Base-by-base conservation (phyloP, 2,113 vertebrate species). In the Burhinus bistriatus region DNA sequence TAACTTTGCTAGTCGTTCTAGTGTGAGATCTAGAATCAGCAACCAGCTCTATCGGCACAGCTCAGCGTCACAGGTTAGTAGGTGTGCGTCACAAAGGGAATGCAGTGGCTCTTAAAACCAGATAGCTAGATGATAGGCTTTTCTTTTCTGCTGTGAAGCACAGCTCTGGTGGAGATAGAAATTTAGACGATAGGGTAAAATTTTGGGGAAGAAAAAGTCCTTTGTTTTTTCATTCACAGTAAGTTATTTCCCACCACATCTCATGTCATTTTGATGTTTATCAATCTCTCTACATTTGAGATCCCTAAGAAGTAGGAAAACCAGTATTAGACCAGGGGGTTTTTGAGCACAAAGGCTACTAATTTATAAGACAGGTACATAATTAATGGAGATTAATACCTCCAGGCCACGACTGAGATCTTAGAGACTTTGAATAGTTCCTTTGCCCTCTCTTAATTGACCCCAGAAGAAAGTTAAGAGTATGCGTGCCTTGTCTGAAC, bases 201-300 rank as follows among this genome's bases (percentile, higher is more conserved):
- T 70, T 38, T 38, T 5, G 6, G 6, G 2, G 5, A 2, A 1
- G 29, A 27, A n/a, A 10, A 14, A 15, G 3, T 17, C 9, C 1
- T 5, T 27, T 76, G 5, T 12, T 90, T 86, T 23, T 38, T 38
- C 16, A 59, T 77, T 44, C 49, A 34, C 1, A 16, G 30, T 42
- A 83, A 42, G 11, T 8, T 55, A 38, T 22, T 12, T 4, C 9
- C 32, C 11, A 9, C 3, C 2, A 2, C 8, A 13, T 66, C 51
- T 78, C 45, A 36, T 2, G 9, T 38, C 7, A 61, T 65, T 87
- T 89, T 83, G 29, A 27, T 45, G 9, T 61, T 77, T 78, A 65
- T 18, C 11, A 34, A 12, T 64, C 9, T 55, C 17, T 62, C 38
- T 59, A 32, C 5, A 36, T 6, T 0, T 71, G 32, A 89, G 32